Evolutionary conservation across 2,888 invertebrate species (phyloP).

Genomic region (Drosophila rubida): DNA sequence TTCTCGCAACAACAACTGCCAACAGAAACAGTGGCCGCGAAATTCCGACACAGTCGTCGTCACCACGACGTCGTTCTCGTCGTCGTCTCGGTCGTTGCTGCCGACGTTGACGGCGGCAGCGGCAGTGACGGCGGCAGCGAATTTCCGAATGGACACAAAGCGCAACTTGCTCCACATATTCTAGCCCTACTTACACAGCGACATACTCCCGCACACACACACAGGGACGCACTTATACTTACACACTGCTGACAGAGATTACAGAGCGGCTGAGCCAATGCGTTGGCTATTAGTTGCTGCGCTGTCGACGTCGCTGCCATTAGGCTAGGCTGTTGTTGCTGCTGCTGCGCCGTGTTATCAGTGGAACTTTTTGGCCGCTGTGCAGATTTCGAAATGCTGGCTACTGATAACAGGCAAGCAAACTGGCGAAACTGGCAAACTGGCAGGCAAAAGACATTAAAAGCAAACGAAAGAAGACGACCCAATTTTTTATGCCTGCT

Average conservation of each 20-base stretch:
- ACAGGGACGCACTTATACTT: slow-evolving; percentile 25
- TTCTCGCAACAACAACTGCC: slow-evolving; percentile 20
- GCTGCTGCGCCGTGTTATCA: slow-evolving; percentile 48
- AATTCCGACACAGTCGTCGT: slow-evolving; percentile 51
- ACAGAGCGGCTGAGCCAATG: slow-evolving; percentile 61
- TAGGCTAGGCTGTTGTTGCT: slow-evolving; percentile 50
- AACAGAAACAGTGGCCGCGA: slow-evolving; percentile 10
- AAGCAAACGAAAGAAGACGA: slow-evolving; percentile 58
- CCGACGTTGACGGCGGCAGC: slow-evolving; percentile 5
- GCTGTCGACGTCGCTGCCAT: slow-evolving; percentile 34
- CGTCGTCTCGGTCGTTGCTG: background rate
- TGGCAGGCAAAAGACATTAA: slow-evolving; percentile 66
- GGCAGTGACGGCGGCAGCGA: slow-evolving; percentile 19
- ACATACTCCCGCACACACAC: slow-evolving; percentile 53
- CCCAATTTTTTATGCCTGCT: slow-evolving; percentile 60
- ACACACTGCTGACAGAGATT: slow-evolving; percentile 46
- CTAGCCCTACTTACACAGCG: slow-evolving; percentile 75
- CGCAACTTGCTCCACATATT: slow-evolving; percentile 76
- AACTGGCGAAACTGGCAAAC: slow-evolving; percentile 29
- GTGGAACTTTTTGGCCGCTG: slow-evolving; percentile 37
- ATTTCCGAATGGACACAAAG: slow-evolving; percentile 56
- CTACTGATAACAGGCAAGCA: slow-evolving; percentile 68
- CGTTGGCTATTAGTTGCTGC: slow-evolving; percentile 61
- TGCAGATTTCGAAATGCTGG: slow-evolving; percentile 50
- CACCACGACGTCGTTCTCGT: slow-evolving; percentile 12